phyloP scores from a whole-genome alignment of 2,113 vertebrate genomes.

The Platysteira castanea region DNA sequence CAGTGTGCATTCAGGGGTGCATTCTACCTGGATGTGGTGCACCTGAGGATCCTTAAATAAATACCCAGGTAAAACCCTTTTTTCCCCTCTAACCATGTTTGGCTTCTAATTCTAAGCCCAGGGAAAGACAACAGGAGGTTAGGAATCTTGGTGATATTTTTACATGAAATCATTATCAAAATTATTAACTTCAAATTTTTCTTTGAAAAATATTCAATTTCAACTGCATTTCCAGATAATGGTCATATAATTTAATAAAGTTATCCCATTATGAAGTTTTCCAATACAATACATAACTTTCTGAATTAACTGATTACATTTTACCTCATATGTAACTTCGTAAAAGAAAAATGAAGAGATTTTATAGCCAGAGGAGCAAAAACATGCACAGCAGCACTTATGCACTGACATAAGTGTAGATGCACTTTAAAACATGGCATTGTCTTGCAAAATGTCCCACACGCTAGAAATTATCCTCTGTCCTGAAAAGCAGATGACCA shows the following conservation, averaged over 20 bases:
- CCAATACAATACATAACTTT: not conserved
- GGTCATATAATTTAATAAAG: not conserved
- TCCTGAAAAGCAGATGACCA: not conserved
- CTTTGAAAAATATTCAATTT: not conserved
- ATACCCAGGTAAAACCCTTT: no score
- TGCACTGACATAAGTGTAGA: not conserved
- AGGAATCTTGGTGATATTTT: not conserved
- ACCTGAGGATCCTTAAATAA: no score
- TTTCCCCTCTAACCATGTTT: no score
- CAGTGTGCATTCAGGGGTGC: no score
- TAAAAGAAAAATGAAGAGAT: not conserved
- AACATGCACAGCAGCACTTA: not conserved
- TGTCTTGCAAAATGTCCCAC: not conserved
- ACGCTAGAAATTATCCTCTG: not conserved
- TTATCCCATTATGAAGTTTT: not conserved
- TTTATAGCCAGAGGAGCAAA: not conserved
- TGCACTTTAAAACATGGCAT: not conserved
- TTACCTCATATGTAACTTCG: not conserved
- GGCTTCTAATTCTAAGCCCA: no score
- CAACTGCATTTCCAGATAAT: not conserved
- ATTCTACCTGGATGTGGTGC: no score
- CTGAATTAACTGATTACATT: not conserved
- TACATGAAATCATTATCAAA: not conserved
- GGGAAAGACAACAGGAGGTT: not conserved
- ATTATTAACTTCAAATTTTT: not conserved